Evolutionary conservation across 1,140 invertebrate species (phyloP).

Genomic region (Solen grandis): DNA sequence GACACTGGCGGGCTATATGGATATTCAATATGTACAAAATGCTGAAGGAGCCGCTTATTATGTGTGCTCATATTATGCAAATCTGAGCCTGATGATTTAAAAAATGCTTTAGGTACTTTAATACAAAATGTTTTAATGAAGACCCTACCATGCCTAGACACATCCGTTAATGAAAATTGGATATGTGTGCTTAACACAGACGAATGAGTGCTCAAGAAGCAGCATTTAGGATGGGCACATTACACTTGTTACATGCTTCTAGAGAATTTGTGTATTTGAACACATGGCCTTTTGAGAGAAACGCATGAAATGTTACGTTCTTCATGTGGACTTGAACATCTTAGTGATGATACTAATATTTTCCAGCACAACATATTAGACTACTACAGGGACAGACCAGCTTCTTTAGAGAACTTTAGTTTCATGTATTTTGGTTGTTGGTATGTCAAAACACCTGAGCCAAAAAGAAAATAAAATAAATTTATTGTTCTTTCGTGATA

Average conservation of each 20-base stretch:
- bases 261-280: conserved; percentile 28
- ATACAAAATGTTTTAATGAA: conserved; percentile 10
- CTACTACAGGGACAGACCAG: conserved; percentile 9
- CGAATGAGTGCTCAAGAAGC: conserved; percentile 42
- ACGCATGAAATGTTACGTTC: conserved; percentile 11
- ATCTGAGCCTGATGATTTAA: conserved; percentile 33
- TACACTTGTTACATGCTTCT: conserved; percentile 35
- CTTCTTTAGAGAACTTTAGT: background rate
- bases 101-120: conserved; percentile 3
- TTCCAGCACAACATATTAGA: conserved; percentile 28
- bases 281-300: conserved; percentile 17
- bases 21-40: conserved; percentile 56
- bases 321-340: conserved; percentile 5
- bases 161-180: conserved; percentile 36
- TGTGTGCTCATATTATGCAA: conserved; percentile 63
- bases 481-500: background rate
- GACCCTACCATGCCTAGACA: conserved; percentile 1
- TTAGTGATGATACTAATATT: conserved; percentile 20
- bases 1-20: conserved; percentile 61
- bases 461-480: conserved; percentile 33
- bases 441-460: conserved; percentile 11
- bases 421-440: conserved; percentile 21
- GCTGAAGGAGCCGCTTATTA: conserved; percentile 63
- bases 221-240: conserved; percentile 24
- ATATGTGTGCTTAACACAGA: conserved; percentile 42